These are phyloP conservation scores for Blennius ocellaris DNA, from an alignment of 2,113 vertebrate species.

Conservation along the genomic window DNA sequence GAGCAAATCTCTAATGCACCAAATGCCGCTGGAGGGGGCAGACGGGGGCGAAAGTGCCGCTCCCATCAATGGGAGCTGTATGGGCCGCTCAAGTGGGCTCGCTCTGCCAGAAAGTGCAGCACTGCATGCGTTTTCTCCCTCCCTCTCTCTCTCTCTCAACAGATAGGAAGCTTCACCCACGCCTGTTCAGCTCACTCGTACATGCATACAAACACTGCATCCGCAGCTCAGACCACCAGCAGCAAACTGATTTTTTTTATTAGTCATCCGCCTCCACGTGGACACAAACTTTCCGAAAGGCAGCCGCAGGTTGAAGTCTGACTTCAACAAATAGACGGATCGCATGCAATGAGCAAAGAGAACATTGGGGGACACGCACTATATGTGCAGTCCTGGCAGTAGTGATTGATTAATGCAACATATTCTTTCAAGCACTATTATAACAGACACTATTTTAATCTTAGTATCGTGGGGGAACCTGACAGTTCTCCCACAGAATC, in stretches of 20 bases:
- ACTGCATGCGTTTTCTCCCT: conserved; percentile 67
- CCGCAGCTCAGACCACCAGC: conserved; percentile 63
- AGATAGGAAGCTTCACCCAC: conserved; percentile 76
- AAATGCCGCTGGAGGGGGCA: conserved; percentile 64
- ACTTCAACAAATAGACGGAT: conserved; percentile 27
- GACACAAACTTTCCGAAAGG: conserved; percentile 61
- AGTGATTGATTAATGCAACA: no score
- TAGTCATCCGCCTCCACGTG: conserved; percentile 72
- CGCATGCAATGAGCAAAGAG: no score
- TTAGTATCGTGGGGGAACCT: no score
- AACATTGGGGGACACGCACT: no score
- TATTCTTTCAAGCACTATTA: no score
- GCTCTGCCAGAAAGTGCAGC: conserved; percentile 58
- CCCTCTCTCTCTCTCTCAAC: conserved; percentile 64
- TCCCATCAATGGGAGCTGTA: conserved; percentile 74
- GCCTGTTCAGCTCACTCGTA: conserved; percentile 44
- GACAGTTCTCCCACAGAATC: no score
- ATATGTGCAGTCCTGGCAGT: no score
- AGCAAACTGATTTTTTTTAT: conserved; percentile 68
- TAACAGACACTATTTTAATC: no score
- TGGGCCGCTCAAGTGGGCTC: conserved; percentile 68
- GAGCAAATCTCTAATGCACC: conserved; percentile 57
- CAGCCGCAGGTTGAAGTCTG: conserved; percentile 43
- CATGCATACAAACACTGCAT: conserved; percentile 57
- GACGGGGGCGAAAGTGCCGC: conserved; percentile 63